Base-by-base conservation (phyloP, 2,888 invertebrate genomes). In the Hyppa rectilinea region DNA sequence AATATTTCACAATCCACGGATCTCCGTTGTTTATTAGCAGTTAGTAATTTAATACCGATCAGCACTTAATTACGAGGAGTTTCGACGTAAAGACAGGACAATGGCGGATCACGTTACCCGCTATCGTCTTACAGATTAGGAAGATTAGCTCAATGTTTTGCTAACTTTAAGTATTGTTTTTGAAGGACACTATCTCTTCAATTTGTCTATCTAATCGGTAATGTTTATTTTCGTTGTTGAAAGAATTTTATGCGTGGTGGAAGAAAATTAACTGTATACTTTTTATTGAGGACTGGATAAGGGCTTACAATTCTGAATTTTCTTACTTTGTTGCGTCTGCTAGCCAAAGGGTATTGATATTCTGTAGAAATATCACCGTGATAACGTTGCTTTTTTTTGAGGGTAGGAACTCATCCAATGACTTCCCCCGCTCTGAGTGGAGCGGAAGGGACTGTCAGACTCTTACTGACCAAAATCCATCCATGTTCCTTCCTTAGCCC, bases 71-170 rank as follows among this genome's bases (percentile, higher is more conserved):
- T 94, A 92, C 92, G 80, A 81, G 82, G 84, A 87, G 83, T 87
- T 82, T 80, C 77, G 81, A 79, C 80, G 80, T 55, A 68, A 77
- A 88, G 94, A 94, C 94, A 93, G 90, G 86, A 94, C 94, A 94
- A 94, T 94, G 89, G 92, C 34, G 88, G 85, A 88, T 94, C 93
- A 88, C 79, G 88, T 94, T 94, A 91, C 94, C 43, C 74, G 83
- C 86, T 89, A 90, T 92, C 92, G 83, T 76, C 80, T 89, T 89
- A 87, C 89, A 81, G 87, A 88, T 85, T 87, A 88, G 88, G 84
- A 78, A 89, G 93, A 92, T 92, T 89, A 89, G 84, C 73, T 74
- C 66, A 71, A 81, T 83, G 84, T 86, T 87, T 87, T 81, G 70
- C 76, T 77, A 75, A 79, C 70, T 76, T 78, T 61, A 58, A 78